A percentile compares a stretch with the other conserved stretches of the same genome.
Evolutionary conservation across 2,797 vertebrate species (phyloP).

Genomic region (Cygnus olor): DNA sequence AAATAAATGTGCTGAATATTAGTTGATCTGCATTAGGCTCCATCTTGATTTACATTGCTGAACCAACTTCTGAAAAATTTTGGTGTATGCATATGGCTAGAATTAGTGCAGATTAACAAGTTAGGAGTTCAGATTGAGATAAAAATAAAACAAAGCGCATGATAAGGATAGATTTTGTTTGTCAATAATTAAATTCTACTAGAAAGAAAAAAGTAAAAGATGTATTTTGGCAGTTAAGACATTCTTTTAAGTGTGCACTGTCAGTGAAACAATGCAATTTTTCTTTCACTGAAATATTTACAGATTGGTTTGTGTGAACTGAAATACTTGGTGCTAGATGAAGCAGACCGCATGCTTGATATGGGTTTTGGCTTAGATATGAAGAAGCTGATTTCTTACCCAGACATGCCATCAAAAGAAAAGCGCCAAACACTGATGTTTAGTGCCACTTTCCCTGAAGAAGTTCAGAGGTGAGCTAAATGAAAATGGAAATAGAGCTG

Average conservation of each 20-base stretch:
- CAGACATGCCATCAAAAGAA: constrained; percentile 89
- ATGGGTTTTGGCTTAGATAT: constrained; percentile 95
- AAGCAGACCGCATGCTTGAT: constrained; percentile 96
- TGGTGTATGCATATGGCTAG: accelerated
- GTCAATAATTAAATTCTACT: neutral
- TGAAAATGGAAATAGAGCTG: neutral
- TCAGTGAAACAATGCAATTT: neutral
- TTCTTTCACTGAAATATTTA: constrained; percentile 1
- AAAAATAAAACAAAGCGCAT: neutral
- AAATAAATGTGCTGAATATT: neutral
- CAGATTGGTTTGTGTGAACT: constrained; percentile 88
- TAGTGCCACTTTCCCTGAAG: constrained; percentile 93
- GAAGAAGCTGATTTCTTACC: constrained; percentile 85
- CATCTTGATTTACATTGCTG: neutral
- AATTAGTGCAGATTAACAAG: neutral
- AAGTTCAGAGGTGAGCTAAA: constrained; percentile 87
- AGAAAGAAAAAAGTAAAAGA: neutral
- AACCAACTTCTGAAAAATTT: neutral
- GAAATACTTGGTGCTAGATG: constrained; percentile 91
- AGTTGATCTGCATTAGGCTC: accelerated
- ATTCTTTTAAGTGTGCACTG: accelerated
- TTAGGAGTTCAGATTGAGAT: neutral
- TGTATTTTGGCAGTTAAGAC: neutral
- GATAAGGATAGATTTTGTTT: neutral
- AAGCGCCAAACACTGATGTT: constrained; percentile 94